phyloP scores from a whole-genome alignment of 1,140 invertebrate species.

The Homarus americanus region DNA sequence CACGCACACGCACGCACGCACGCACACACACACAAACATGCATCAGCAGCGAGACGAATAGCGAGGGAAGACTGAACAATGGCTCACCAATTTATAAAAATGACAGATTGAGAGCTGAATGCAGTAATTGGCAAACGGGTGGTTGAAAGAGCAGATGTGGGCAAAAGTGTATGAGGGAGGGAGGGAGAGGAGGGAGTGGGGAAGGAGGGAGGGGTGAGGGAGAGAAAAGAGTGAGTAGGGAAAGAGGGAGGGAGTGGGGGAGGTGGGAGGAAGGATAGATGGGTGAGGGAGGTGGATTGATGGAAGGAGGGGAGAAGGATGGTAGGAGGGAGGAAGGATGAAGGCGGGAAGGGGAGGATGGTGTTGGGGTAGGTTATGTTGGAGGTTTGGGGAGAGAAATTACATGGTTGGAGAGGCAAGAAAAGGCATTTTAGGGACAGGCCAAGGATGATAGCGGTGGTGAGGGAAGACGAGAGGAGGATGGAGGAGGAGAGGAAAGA shows the following conservation, averaged over 20 bases:
- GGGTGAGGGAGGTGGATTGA: background rate
- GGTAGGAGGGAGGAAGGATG: background rate
- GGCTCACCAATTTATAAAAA: slow-evolving; percentile 6
- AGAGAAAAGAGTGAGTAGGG: background rate
- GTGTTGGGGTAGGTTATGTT: background rate
- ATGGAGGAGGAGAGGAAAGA: background rate
- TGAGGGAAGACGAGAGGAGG: background rate
- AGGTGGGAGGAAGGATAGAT: background rate
- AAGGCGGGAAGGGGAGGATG: too few species aligned
- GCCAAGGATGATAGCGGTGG: background rate
- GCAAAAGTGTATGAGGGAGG: background rate
- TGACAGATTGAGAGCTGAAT: slow-evolving; percentile 5
- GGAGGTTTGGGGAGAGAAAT: too few species aligned
- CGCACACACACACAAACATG: too few species aligned
- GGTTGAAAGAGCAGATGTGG: slow-evolving; percentile 1
- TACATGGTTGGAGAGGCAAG: background rate
- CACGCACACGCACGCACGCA: too few species aligned
- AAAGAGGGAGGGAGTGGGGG: background rate
- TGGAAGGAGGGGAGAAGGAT: background rate
- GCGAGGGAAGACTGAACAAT: background rate
- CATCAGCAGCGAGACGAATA: background rate
- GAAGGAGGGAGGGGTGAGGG: background rate
- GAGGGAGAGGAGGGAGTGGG: background rate
- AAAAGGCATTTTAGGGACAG: background rate
- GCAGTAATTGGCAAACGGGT: slow-evolving; percentile 7